A percentile compares a stretch with the other conserved stretches of the same genome.
These are phyloP conservation scores for Cyphomyrus plagiostoma DNA, from an alignment of 2,113 vertebrate species.

Conservation along the genomic window DNA sequence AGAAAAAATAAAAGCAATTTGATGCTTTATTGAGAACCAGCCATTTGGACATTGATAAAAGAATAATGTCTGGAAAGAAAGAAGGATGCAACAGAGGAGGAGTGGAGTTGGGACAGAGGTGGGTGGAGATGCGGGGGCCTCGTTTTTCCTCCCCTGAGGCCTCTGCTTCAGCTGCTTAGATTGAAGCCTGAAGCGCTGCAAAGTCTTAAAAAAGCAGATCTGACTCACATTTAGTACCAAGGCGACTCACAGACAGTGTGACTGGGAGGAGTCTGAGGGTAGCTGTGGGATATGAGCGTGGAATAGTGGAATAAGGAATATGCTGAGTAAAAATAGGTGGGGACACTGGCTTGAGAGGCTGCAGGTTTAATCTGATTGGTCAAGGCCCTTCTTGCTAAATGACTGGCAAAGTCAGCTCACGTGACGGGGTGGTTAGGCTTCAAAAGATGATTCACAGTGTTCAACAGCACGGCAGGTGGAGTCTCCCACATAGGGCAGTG, in stretches of 20 bases:
- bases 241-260: neutral
- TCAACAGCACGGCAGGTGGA: neutral
- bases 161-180: neutral
- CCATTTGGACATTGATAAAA: neutral
- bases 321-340: neutral
- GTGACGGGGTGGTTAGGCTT: neutral
- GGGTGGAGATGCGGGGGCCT: neutral
- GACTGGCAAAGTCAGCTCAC: neutral
- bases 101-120: neutral
- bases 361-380: neutral
- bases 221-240: neutral
- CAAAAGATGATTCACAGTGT: conserved; percentile 1
- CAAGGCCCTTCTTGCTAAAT: neutral
- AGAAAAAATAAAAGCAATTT: neutral
- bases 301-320: neutral
- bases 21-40: neutral
- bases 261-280: neutral
- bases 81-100: neutral
- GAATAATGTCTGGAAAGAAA: neutral
- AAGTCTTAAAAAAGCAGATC: neutral
- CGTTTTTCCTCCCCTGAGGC: neutral
- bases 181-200: neutral
- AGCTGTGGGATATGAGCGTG: neutral
- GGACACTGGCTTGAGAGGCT: neutral
- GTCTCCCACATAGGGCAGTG: neutral